phyloP scores from a whole-genome alignment of 2,888 invertebrate species.

The Scelioninae gen. 1 region DNA sequence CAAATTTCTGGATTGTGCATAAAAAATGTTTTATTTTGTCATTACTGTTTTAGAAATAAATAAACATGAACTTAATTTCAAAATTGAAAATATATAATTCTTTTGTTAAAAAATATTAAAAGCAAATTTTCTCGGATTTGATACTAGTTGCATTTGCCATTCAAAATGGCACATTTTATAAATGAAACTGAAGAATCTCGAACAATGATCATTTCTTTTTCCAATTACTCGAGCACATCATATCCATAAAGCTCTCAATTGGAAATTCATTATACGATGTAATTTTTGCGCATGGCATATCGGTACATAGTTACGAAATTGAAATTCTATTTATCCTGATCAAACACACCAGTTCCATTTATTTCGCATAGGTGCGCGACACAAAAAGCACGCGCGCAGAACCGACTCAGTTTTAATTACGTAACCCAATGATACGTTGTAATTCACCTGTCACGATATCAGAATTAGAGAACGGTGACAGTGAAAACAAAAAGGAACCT shows the following conservation, averaged over 20 bases:
- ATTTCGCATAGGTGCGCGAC: conserved; percentile 19
- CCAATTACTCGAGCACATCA: conserved; percentile 3
- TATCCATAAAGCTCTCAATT: conserved; percentile 18
- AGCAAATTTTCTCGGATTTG: no score
- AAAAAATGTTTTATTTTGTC: no score
- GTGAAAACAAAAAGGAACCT: neutral
- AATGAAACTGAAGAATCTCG: conserved; percentile 1
- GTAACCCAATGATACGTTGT: conserved; percentile 33
- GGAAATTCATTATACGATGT: conserved; percentile 40
- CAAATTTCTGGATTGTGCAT: no score
- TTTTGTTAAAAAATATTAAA: no score
- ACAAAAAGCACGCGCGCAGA: conserved; percentile 31
- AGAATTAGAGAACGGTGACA: conserved; percentile 1
- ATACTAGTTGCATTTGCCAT: no score
- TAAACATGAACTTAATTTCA: no score
- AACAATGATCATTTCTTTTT: neutral
- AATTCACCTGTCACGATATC: conserved; percentile 20
- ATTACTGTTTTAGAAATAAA: no score
- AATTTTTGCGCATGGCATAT: conserved; percentile 30
- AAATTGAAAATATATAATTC: no score
- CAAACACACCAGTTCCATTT: conserved; percentile 27
- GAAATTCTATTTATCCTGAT: conserved; percentile 50
- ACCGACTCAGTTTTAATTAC: conserved; percentile 44
- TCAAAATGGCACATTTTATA: neutral
- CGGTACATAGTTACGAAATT: conserved; percentile 36